Base-by-base conservation (phyloP, 2,888 invertebrate species). In the Cataglyphis albicans region DNA sequence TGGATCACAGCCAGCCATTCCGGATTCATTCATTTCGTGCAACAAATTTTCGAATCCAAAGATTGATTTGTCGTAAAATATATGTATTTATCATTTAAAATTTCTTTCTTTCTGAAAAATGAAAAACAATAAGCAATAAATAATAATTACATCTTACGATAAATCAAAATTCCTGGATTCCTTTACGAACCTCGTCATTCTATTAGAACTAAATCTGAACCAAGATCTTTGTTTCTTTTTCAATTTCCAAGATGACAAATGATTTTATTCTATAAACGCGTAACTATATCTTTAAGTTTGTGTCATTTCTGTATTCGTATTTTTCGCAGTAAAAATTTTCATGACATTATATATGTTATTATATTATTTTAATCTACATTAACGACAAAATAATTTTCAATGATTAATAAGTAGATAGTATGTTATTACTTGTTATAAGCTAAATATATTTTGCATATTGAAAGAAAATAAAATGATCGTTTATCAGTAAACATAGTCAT, bases 1-100 rank as follows among this genome's bases (percentile, higher is more conserved):
- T 48, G 82, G 85, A 87, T 89, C 85, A 61, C 29, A 29, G 32
- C 44, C 73, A 74, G 81, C 81, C 84, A 25, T 81, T 67, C 82
- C 82, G 84, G 82, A 84, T 84, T 67, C 80, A 84, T 83, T 65
- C 38, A 21, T 38, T n/a, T 7, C 52, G 18, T 4, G n/a, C 15
- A 15, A 74, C 25, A 9, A 32, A 1, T 32, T 32, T 18, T 61
- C 12, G 32, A 7, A 52, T n/a, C 41, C 15, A 44, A 15, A 12
- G 12, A 44, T 18, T 5, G 15, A 29, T 61, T 25, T 15, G 29
- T 61, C 15, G 15, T 1, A 7, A 25, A 59, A 59, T 29, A 2
- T 57, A 7, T 57, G 9, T 29, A 15, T 3, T 15, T 59, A 15
- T 29, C 7, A 3, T 29, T 5, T 32, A 18, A 32, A 12, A 59